Evolutionary conservation across 2,888 invertebrate species (phyloP), one percentile per base, ranked within the genome.

Genomic region (Dione vanillae): DNA sequence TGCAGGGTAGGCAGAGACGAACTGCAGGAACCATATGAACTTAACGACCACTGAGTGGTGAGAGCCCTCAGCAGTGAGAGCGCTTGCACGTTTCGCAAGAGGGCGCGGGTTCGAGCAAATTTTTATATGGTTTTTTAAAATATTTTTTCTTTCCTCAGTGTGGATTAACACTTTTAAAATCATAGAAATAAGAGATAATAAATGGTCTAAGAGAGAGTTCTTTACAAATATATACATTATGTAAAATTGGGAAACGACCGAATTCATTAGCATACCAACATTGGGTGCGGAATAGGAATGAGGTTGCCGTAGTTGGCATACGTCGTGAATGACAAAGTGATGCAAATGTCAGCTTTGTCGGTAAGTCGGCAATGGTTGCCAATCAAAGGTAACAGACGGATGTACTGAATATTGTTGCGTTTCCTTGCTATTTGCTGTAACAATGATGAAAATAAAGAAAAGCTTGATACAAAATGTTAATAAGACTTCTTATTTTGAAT

Each of bases 271-370:
- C 85, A 85, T 89, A 85, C 79, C 82, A 79, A 85, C 85, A 86
- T 89, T 86, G 82, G 82, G 83, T 75, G 69, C 79, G 84, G 91
- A 90, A 92, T 88, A 84, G 85, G 81, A 90, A 91, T 90, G 89
- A 91, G 88, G 80, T 80, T 78, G 81, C 80, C 78, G 82, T 83
- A 82, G 80, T 80, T 78, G 81, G 81, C 78, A 82, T 83, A 82
- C 85, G 91, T 90, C 87, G 83, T 87, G 92, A 92, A 92, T 93
- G 86, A 88, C 91, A 90, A 91, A 92, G 90, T 89, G 88, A 93
- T 93, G 92, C 90, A 91, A 93, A 93, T 92, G 82, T 79, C 66
- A 72, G 80, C 87, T 89, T 88, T 90, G 90, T 90, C 88, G 88
- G 87, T 78, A 78, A 74, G 76, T 78, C 75, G 64, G 76, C 82